Percentiles rank a stretch among this genome's conserved stretches.
phyloP scores from a whole-genome alignment of 1,140 invertebrate species.

The Daktulosphaira vitifoliae region DNA sequence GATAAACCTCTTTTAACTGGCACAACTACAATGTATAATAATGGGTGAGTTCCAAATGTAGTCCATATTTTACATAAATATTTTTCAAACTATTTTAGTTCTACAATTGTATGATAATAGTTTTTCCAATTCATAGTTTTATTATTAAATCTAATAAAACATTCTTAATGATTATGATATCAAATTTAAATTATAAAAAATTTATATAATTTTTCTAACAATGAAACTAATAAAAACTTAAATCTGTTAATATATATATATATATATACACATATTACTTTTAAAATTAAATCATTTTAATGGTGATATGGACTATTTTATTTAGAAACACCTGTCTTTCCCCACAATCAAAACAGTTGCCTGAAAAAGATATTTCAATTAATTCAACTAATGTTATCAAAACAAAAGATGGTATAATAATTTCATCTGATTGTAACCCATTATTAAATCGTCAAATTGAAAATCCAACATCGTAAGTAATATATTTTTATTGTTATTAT shows the following conservation, averaged over 20 bases:
- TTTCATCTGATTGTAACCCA: constrained; percentile 49
- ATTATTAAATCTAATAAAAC: background rate
- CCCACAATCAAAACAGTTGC: background rate
- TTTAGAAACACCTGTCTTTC: constrained; percentile 1
- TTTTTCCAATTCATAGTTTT: background rate
- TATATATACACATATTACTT: too few species aligned
- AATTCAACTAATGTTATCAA: constrained; percentile 5
- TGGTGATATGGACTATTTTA: too few species aligned
- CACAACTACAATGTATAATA: constrained; percentile 12
- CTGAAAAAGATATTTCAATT: constrained; percentile 20
- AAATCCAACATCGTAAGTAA: constrained; percentile 57
- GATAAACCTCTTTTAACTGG: constrained; percentile 27
- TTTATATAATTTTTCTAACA: too few species aligned
- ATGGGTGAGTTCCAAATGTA: constrained; percentile 25
- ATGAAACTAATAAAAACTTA: too few species aligned
- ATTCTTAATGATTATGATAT: too few species aligned
- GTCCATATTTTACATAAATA: too few species aligned
- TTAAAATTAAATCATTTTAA: too few species aligned
- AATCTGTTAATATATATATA: too few species aligned
- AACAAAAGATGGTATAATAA: background rate
- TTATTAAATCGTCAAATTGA: constrained; percentile 56
- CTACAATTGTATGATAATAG: background rate
- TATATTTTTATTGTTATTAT: constrained; percentile 13
- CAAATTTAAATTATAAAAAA: too few species aligned
- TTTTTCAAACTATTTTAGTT: too few species aligned